Percentiles rank a stretch among this genome's conserved stretches.
Conservation (phyloP, 2,113 vertebrate genomes). For the Oryzias melastigma region DNA sequence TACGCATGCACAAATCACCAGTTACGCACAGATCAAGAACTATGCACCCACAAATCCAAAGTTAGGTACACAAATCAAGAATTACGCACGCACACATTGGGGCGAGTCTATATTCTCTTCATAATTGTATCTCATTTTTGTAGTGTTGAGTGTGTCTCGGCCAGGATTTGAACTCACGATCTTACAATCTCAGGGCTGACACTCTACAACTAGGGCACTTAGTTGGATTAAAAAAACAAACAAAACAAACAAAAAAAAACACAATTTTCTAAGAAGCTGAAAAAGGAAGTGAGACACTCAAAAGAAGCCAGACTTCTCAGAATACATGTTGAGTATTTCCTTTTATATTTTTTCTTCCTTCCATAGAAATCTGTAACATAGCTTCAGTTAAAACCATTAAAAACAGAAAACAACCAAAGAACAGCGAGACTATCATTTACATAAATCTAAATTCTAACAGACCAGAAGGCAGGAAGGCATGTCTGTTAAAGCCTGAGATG, state of each 20-base stretch:
- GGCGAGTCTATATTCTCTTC: no score
- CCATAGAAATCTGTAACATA: slow-evolving; percentile 29
- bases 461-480: slow-evolving; percentile 40
- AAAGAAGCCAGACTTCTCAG: neutral
- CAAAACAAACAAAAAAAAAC: neutral
- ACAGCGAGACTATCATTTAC: neutral
- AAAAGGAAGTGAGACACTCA: neutral
- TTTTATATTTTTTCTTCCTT: slow-evolving; percentile 29
- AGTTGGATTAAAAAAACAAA: no score
- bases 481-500: slow-evolving; percentile 35
- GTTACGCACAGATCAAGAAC: no score
- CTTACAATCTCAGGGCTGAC: no score
- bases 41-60: no score
- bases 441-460: slow-evolving; percentile 13
- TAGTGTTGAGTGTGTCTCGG: no score
- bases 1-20: no score
- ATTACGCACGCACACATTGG: no score
- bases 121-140: no score
- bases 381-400: slow-evolving; percentile 14
- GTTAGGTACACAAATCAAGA: no score
- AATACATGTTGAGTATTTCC: slow-evolving; percentile 12
- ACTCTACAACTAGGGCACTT: no score
- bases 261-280: neutral
- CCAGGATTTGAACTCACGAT: no score
- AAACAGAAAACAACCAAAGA: slow-evolving; percentile 22